Percentiles rank a stretch among this genome's conserved stretches.
These are phyloP conservation scores for Pseudomyrmex dendroicus DNA, from an alignment of 1,140 invertebrate genomes.

Conservation along the genomic window DNA sequence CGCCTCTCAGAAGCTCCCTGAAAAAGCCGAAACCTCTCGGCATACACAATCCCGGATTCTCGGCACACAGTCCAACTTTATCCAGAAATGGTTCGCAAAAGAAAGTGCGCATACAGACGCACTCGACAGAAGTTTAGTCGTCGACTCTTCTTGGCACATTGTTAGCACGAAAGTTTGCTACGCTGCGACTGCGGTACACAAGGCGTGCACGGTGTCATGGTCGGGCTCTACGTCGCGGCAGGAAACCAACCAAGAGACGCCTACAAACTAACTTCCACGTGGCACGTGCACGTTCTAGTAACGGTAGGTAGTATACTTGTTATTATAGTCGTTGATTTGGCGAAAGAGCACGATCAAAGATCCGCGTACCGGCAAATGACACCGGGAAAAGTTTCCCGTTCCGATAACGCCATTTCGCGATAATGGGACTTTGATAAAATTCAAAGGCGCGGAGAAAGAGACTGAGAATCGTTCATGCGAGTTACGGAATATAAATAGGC, in stretches of 20 bases:
- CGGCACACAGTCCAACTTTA: slow-evolving; percentile 91
- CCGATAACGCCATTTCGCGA: neutral
- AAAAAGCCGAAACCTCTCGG: slow-evolving; percentile 93
- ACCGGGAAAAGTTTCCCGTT: neutral
- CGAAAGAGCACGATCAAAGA: neutral
- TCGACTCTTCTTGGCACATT: neutral
- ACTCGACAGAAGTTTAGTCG: slow-evolving; percentile 93
- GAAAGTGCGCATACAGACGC: slow-evolving; percentile 94
- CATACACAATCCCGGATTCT: slow-evolving; percentile 94
- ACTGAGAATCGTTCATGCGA: neutral
- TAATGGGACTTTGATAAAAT: slow-evolving; percentile 20
- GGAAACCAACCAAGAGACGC: slow-evolving; percentile 18
- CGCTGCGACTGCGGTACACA: neutral
- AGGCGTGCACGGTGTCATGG: neutral
- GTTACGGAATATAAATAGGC: neutral
- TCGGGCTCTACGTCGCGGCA: neutral
- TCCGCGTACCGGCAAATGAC: too few relatives aligned
- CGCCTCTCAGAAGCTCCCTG: slow-evolving; percentile 91
- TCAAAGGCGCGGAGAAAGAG: neutral
- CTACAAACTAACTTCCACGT: slow-evolving; percentile 16
- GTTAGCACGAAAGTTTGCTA: neutral
- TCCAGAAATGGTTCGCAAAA: slow-evolving; percentile 93
- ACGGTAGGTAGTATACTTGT: slow-evolving; percentile 39
- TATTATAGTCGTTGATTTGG: neutral
- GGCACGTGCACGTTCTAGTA: slow-evolving; percentile 9